These are phyloP conservation scores for Cyclura pinguis DNA, from an alignment of 2,797 vertebrate genomes.

Conservation along the genomic window DNA sequence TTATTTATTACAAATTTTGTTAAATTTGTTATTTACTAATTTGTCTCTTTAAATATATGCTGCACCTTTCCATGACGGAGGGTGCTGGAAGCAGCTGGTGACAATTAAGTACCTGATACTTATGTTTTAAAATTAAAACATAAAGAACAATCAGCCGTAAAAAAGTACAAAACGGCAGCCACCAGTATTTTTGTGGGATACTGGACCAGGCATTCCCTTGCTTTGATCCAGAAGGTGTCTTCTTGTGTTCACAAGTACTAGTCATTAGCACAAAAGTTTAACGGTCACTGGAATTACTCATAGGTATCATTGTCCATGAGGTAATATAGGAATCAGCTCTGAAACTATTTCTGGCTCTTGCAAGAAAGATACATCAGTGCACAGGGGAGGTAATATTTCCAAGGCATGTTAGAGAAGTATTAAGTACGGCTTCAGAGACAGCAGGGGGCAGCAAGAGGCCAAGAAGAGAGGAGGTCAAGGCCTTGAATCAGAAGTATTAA, in stretches of 20 bases:
- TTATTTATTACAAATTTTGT: background rate
- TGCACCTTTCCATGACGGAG: background rate
- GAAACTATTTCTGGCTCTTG: background rate
- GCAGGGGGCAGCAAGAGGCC: constrained; percentile 83
- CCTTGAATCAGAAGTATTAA: background rate
- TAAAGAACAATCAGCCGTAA: background rate
- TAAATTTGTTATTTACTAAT: background rate
- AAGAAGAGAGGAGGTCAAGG: constrained; percentile 13
- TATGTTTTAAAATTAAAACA: background rate
- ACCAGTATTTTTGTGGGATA: background rate
- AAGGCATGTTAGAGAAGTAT: no score
- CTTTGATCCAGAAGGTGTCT: background rate
- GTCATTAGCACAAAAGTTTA: background rate
- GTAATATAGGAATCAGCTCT: background rate
- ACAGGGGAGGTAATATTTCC: background rate
- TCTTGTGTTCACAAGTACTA: background rate
- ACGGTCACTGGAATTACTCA: background rate
- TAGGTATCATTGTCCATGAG: background rate
- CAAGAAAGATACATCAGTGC: background rate
- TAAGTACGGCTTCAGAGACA: constrained; percentile 46
- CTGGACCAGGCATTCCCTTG: background rate
- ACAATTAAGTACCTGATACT: background rate
- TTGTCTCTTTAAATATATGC: background rate
- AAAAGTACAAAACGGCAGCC: background rate
- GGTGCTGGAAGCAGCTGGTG: background rate